These are phyloP conservation scores for Crepidodera aurea DNA, from an alignment of 2,888 invertebrate genomes.

Conservation along the genomic window DNA sequence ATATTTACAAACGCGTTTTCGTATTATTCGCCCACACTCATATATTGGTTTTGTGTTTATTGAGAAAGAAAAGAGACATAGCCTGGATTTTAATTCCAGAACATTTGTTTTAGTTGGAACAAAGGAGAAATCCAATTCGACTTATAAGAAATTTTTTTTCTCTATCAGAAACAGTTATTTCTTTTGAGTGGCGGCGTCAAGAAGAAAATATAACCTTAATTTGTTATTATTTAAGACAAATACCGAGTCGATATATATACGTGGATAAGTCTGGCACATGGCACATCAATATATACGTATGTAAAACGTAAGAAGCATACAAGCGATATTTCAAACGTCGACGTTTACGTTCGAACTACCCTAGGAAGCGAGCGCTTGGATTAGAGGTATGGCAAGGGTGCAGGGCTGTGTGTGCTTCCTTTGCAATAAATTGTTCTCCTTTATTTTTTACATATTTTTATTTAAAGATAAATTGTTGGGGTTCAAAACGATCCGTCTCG, in stretches of 20 bases:
- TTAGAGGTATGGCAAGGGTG: neutral
- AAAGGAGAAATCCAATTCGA: constrained; percentile 20
- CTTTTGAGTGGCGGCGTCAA: constrained; percentile 23
- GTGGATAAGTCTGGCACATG: constrained; percentile 55
- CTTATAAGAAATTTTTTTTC: constrained; percentile 12
- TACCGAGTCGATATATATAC: constrained; percentile 55
- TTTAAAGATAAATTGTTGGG: neutral
- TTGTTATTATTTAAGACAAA: constrained; percentile 42
- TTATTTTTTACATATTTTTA: constrained; percentile 13
- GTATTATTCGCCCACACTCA: neutral
- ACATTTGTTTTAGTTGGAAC: constrained; percentile 24
- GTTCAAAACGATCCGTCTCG: neutral
- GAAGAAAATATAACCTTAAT: constrained; percentile 25
- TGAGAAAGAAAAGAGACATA: constrained; percentile 8
- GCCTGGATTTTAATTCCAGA: constrained; percentile 19
- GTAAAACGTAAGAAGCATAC: constrained; percentile 58
- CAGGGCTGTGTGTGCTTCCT: constrained; percentile 6
- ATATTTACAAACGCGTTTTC: no score
- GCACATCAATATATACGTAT: constrained; percentile 53
- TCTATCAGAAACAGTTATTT: constrained; percentile 30
- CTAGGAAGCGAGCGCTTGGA: constrained; percentile 16
- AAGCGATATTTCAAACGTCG: constrained; percentile 60
- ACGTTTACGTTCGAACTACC: constrained; percentile 36
- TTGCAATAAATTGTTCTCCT: constrained; percentile 15
- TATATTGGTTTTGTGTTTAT: neutral